These are phyloP conservation scores for Laodelphax striatellus DNA, from an alignment of 1,140 invertebrate species.

Conservation along the genomic window DNA sequence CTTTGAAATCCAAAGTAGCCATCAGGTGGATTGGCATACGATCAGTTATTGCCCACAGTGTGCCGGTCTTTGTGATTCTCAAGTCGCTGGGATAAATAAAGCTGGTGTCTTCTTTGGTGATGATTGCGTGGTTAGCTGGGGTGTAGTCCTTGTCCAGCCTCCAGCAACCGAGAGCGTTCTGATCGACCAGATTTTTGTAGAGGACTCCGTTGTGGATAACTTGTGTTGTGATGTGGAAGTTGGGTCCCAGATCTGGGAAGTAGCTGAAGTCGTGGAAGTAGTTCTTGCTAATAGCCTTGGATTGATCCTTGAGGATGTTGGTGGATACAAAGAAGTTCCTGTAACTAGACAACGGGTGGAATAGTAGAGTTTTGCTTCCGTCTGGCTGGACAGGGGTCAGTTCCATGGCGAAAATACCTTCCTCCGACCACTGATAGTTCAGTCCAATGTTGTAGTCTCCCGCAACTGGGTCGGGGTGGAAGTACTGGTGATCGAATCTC, in stretches of 20 bases:
- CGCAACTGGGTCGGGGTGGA: constrained; percentile 61
- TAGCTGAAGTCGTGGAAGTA: constrained; percentile 55
- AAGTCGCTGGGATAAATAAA: constrained; percentile 67
- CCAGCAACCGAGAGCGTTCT: constrained; percentile 72
- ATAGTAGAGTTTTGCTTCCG: constrained; percentile 57
- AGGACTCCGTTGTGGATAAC: constrained; percentile 61
- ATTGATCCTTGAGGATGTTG: constrained; percentile 50
- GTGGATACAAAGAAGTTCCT: constrained; percentile 68
- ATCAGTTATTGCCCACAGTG: constrained; percentile 64
- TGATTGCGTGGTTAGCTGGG: constrained; percentile 36
- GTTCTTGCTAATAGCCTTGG: constrained; percentile 38
- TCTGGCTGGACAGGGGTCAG: constrained; percentile 48
- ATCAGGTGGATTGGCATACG: constrained; percentile 65
- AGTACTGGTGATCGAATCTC: constrained; percentile 58
- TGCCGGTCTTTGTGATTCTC: constrained; percentile 49
- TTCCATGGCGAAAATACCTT: constrained; percentile 70
- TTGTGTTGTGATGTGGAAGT: constrained; percentile 55
- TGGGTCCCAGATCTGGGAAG: constrained; percentile 45
- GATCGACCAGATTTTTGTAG: constrained; percentile 63
- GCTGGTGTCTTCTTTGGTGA: constrained; percentile 58
- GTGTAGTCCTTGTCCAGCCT: constrained; percentile 48
- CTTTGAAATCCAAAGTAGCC: constrained; percentile 55
- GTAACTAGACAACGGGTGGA: constrained; percentile 62
- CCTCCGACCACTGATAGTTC: constrained; percentile 70
- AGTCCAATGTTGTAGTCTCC: constrained; percentile 68